Base-by-base conservation (phyloP, 1,140 invertebrate genomes). In the Polyergus mexicanus region DNA sequence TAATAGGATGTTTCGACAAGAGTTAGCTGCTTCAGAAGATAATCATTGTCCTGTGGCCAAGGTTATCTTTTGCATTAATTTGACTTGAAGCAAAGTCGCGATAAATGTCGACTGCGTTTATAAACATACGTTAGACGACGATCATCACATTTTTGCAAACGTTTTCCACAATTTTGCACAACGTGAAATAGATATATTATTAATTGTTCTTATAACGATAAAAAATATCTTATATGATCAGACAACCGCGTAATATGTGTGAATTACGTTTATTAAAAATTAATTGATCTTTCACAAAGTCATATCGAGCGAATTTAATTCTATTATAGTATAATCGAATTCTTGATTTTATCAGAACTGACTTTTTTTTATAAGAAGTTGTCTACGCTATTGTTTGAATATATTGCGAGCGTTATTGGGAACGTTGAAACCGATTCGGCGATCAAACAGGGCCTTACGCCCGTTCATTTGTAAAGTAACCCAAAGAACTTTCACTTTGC, bases 401-500 rank as follows among this genome's bases (percentile, higher is more conserved):
- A 44, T 51, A 78, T 56, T 38, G 54, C 19, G 11, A 44, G 1
- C 38, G 16, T 22, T 10, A 54, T 44, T 41, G 65, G 22, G 19
- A 3, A 44, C 25, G 51, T 41, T 41, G 65, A 71, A 58, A 72
- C 13, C 68, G 51, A 58, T 84, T 89, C 35, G 75, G 58, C 58
- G 63, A 3, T 54, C 72, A 32, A 65, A 77, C 71, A 58, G 44
- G 58, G 25, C 4, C 56, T 38, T 78, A 77, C 66, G 72, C 62
- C 63, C 32, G 77, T 72, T 76, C 56, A 75, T 89, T 77, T 77
- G 66, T 83, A 75, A 58, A 60, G 71, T 65, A 63, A 89, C 35
- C n/a, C 47, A 32, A 85, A 74, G 87, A 89, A 93, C 92, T 92
- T 93, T 93, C 92, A 92, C 91, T 91, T 85, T 25, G 84, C 84